Conservation (phyloP, 2,113 vertebrate species). For the Tyrannus savana region DNA sequence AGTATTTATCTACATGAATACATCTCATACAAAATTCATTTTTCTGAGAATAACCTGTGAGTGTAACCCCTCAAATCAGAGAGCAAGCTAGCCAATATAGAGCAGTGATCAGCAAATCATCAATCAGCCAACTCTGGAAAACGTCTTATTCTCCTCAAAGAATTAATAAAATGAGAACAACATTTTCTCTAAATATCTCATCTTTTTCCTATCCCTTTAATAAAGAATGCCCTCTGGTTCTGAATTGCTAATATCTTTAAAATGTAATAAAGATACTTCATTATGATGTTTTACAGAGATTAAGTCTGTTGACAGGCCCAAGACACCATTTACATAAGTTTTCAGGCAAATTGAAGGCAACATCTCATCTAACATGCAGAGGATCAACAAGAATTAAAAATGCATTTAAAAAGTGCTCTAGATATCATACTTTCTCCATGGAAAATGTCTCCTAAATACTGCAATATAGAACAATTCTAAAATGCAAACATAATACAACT, state of each 20-base stretch:
- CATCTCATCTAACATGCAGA: neutral
- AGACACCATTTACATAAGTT: neutral
- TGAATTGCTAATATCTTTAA: neutral
- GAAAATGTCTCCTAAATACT: neutral
- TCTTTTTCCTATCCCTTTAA: neutral
- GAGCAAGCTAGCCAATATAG: neutral
- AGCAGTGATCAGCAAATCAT: neutral
- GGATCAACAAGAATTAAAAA: slow-evolving; percentile 10
- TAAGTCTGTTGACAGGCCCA: neutral
- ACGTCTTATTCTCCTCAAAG: neutral
- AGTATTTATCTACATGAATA: neutral
- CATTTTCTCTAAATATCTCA: neutral
- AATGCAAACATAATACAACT: neutral
- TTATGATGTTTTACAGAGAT: neutral
- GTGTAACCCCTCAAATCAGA: neutral
- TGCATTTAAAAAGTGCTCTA: slow-evolving; percentile 6
- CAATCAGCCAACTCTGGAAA: neutral
- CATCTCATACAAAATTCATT: neutral
- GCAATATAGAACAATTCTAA: neutral
- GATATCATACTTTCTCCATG: neutral
- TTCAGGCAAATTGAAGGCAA: slow-evolving; percentile 10
- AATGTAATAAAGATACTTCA: neutral
- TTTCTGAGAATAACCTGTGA: neutral
- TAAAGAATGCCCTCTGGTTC: neutral
- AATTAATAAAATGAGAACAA: neutral